phyloP scores from a whole-genome alignment of 2,113 vertebrate species.

The Cepphus grylle region DNA sequence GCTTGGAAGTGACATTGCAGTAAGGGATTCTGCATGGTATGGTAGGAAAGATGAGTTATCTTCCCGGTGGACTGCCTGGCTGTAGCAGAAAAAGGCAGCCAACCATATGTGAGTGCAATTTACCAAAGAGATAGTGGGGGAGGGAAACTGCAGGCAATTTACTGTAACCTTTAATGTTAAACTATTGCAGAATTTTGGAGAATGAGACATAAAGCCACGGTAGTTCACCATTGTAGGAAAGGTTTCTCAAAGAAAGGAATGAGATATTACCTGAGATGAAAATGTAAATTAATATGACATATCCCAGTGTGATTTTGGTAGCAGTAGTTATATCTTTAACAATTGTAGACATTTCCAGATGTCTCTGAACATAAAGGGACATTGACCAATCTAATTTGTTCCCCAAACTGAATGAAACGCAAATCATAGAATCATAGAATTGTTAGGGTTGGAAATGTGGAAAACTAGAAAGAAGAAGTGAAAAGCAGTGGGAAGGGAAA shows the following conservation, averaged over 20 bases:
- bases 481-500: background rate
- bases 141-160: background rate
- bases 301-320: background rate
- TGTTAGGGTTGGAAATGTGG: background rate
- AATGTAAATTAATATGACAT: background rate
- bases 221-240: background rate
- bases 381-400: background rate
- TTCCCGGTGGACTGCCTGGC: background rate
- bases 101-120: background rate
- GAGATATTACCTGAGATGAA: background rate
- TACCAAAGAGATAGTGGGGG: background rate
- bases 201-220: background rate
- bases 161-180: background rate
- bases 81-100: background rate
- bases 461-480: background rate
- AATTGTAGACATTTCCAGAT: background rate
- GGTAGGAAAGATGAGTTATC: background rate
- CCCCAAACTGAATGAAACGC: background rate
- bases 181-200: background rate
- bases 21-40: background rate
- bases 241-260: background rate
- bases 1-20: background rate
- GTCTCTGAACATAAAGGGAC: background rate
- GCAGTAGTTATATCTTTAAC: background rate
- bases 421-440: background rate